Evolutionary conservation across 2,797 vertebrate genomes (phyloP).

Genomic region (Catostomus latipinnis): DNA sequence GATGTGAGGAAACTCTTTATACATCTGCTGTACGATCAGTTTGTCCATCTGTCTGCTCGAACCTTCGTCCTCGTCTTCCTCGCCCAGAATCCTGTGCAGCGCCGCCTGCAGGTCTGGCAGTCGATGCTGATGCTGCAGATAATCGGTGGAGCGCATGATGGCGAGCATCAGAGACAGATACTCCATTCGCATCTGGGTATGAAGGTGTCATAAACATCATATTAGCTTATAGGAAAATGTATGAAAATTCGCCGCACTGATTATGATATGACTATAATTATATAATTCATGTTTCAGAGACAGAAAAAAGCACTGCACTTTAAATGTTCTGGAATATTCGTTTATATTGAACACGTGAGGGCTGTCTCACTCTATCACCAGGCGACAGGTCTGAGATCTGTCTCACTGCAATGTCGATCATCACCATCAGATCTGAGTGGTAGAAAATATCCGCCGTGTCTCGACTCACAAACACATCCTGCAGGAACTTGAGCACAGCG

Average conservation of each 20-base stretch:
- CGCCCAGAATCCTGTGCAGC: slow-evolving; percentile 89
- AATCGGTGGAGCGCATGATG: slow-evolving; percentile 92
- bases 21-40: slow-evolving; percentile 92
- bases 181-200: slow-evolving; percentile 88
- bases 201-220: too few species aligned
- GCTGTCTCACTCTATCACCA: slow-evolving; percentile 86
- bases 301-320: too few species aligned
- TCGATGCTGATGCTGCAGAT: slow-evolving; percentile 92
- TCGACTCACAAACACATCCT: slow-evolving; percentile 88
- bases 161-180: slow-evolving; percentile 97
- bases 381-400: slow-evolving; percentile 96
- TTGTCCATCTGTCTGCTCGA: slow-evolving; percentile 95
- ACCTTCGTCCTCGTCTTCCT: slow-evolving; percentile 82
- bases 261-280: too few species aligned
- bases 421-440: slow-evolving; percentile 97
- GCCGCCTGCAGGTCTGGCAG: slow-evolving; percentile 87
- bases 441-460: slow-evolving; percentile 93
- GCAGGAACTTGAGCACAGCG: slow-evolving; percentile 94
- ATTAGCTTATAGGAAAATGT: too few species aligned
- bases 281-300: too few species aligned
- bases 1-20: slow-evolving; percentile 92
- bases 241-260: too few species aligned
- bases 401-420: slow-evolving; percentile 95
- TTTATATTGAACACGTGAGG: background rate
- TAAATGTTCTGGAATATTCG: too few species aligned